Percentiles rank a stretch among this genome's conserved stretches.
These are phyloP conservation scores for Potorous gilbertii DNA, from an alignment of 2,797 vertebrate genomes.

Conservation along the genomic window DNA sequence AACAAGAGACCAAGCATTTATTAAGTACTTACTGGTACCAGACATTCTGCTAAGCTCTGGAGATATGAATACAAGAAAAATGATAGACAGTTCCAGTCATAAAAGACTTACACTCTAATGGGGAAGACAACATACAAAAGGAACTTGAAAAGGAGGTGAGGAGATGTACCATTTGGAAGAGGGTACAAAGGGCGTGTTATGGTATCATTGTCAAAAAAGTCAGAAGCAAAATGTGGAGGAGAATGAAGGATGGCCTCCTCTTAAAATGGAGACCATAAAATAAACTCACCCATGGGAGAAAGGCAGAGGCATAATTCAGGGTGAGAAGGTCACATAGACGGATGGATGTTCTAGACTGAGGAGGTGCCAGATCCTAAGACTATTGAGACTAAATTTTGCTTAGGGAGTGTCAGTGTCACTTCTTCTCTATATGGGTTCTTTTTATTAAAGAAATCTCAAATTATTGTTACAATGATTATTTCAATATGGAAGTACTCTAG, in stretches of 20 bases:
- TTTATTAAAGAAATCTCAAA: conserved; percentile 27
- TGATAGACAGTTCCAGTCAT: neutral
- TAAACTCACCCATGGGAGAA: neutral
- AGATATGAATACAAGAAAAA: neutral
- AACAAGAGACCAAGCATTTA: neutral
- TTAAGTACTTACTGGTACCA: neutral
- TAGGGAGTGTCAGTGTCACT: neutral
- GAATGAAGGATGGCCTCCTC: neutral
- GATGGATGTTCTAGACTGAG: neutral
- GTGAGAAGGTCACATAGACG: neutral
- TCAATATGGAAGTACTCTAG: conserved; percentile 7
- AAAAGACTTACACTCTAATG: neutral
- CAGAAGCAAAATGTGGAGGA: neutral
- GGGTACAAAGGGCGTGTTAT: neutral
- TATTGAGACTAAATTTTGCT: neutral
- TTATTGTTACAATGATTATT: neutral
- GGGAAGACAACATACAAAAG: neutral
- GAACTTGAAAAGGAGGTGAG: neutral
- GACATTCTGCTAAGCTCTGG: neutral
- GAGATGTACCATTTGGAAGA: neutral
- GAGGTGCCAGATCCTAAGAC: neutral
- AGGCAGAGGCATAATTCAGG: neutral
- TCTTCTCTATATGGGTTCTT: neutral
- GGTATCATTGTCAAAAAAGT: neutral
- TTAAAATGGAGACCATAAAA: neutral